Percentiles rank a stretch among this genome's conserved stretches.
Conservation (phyloP, 2,888 invertebrate genomes). For the Dexiosoma caninum region DNA sequence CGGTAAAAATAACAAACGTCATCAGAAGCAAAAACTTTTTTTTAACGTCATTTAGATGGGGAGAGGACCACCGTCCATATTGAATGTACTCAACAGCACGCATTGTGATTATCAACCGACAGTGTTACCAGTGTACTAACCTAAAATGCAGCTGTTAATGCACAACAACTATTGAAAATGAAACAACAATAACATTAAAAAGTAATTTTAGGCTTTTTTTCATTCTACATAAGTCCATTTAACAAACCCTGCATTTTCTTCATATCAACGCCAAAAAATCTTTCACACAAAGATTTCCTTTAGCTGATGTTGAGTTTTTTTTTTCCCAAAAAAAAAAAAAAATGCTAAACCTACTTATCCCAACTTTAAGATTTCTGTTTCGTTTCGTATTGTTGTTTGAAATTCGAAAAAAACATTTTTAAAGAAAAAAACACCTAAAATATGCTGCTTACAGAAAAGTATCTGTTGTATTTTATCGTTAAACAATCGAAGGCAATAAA, state of each 20-base stretch:
- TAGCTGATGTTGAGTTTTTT: conserved; percentile 53
- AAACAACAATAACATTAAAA: conserved; percentile 18
- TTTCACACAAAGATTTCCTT: conserved; percentile 64
- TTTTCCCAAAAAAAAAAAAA: conserved; percentile 17
- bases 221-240: conserved; percentile 55
- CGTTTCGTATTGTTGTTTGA: conserved; percentile 56
- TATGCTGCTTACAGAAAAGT: conserved; percentile 64
- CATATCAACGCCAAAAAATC: conserved; percentile 63
- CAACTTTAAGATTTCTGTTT: conserved; percentile 52
- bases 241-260: conserved; percentile 57
- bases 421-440: conserved; percentile 36
- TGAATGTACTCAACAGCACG: conserved; percentile 62
- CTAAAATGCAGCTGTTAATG: conserved; percentile 58
- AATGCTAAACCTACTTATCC: conserved; percentile 53
- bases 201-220: conserved; percentile 52
- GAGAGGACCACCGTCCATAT: conserved; percentile 52
- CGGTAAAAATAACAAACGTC: conserved; percentile 1
- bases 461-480: conserved; percentile 77
- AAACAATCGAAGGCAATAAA: conserved; percentile 78
- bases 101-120: conserved; percentile 60
- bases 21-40: conserved; percentile 38
- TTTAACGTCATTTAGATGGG: conserved; percentile 39
- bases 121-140: conserved; percentile 52
- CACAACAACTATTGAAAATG: not conserved
- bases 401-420: conserved; percentile 11